A percentile compares a stretch with the other conserved stretches of the same genome.
phyloP scores from a whole-genome alignment of 2,797 vertebrate genomes.

The Siniperca undulata region DNA sequence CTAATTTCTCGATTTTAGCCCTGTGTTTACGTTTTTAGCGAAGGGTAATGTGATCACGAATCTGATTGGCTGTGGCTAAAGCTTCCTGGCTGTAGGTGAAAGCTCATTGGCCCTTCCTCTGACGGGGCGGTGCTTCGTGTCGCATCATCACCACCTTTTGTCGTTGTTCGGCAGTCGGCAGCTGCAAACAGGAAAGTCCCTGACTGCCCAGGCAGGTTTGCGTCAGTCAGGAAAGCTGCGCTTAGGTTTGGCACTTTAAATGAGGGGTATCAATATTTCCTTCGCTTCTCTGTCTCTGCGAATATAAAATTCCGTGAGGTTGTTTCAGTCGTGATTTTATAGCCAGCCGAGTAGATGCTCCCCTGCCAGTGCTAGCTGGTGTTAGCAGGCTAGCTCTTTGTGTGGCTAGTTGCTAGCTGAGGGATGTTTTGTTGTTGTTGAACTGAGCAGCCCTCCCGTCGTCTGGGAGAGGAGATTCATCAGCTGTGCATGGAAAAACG shows the following conservation, averaged over 20 bases:
- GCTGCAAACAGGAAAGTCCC: conserved; percentile 79
- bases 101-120: conserved; percentile 53
- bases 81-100: conserved; percentile 22
- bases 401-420: conserved; percentile 80
- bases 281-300: neutral
- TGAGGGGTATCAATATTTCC: neutral
- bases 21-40: conserved; percentile 75
- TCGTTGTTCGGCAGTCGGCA: conserved; percentile 64
- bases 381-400: conserved; percentile 84
- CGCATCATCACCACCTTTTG: conserved; percentile 73
- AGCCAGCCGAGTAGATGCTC: conserved; percentile 34
- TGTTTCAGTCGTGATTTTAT: neutral
- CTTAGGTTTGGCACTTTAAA: conserved; percentile 27
- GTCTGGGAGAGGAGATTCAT: conserved; percentile 69
- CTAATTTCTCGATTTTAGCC: conserved; percentile 32
- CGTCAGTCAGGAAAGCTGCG: conserved; percentile 29
- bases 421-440: conserved; percentile 85
- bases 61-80: conserved; percentile 65
- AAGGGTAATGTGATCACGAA: conserved; percentile 51
- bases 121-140: conserved; percentile 64
- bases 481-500: conserved; percentile 62
- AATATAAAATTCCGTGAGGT: neutral
- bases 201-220: conserved; percentile 54
- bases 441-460: conserved; percentile 69
- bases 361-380: conserved; percentile 60